phyloP scores from a whole-genome alignment of 2,797 vertebrate species.

The Lepus townsendii region DNA sequence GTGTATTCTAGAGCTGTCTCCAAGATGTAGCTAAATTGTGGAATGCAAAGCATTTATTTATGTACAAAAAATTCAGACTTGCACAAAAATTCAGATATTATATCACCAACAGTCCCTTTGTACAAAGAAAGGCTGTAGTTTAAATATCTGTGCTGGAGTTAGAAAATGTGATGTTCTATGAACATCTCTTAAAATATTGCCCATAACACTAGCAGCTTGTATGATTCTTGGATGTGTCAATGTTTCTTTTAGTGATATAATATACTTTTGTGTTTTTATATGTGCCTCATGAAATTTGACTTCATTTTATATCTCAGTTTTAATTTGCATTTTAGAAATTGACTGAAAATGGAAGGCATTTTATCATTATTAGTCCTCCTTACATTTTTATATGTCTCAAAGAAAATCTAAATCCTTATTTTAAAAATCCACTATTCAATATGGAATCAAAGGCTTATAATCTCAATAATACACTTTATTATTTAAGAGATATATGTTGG shows the following conservation, averaged over 20 bases:
- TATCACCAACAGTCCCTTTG: neutral
- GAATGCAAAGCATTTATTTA: slow-evolving; percentile 61
- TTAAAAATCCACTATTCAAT: neutral
- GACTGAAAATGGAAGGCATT: neutral
- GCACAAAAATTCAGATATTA: slow-evolving; percentile 26
- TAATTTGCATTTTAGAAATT: slow-evolving; percentile 74
- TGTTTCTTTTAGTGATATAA: neutral
- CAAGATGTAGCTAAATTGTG: neutral
- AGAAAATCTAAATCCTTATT: slow-evolving; percentile 42
- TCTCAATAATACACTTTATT: slow-evolving; percentile 68
- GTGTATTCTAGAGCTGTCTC: neutral
- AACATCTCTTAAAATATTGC: neutral
- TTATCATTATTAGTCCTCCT: neutral
- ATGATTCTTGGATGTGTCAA: slow-evolving; percentile 27
- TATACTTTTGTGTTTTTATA: neutral
- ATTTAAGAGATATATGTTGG: slow-evolving; percentile 54
- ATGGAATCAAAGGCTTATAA: slow-evolving; percentile 72
- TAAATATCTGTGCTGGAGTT: neutral
- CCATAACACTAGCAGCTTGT: neutral
- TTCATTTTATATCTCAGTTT: slow-evolving; percentile 19
- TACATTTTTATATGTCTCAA: slow-evolving; percentile 4
- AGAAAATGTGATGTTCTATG: neutral
- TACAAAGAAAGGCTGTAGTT: neutral
- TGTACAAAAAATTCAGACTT: slow-evolving; percentile 57
- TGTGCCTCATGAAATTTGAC: neutral